Evolutionary conservation across 2,113 vertebrate genomes (phyloP), one percentile per base, ranked within the genome.

Genomic region (Pleuronectes platessa): DNA sequence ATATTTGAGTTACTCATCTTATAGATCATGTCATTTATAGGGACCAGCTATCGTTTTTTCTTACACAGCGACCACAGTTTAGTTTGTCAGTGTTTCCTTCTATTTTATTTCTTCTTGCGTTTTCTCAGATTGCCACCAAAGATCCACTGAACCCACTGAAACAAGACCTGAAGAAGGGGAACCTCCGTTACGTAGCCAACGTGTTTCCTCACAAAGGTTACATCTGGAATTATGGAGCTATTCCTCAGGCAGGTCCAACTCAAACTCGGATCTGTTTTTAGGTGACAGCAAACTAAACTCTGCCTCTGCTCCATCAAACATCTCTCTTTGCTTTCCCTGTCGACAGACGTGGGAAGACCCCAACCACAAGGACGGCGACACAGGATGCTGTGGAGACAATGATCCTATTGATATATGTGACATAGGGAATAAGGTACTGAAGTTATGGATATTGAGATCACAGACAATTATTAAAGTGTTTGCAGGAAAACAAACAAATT

Each of bases 151-250:
- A 99, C 90, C 98, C 98, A 51, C 96, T 99, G 88, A 99, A 96
- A 78, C 98, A 98, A 81, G 98, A 99, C 61, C 0, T 92, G 49
- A 99, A 99, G 91, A 94, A 96, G 58, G 97, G 96, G 54, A 95
- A 95, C 77, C 96, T 96, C 24, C 96, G 98, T 74, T 98, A 95
- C 8, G 95, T 97, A 56, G 95, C 97, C 2, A 99, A 99, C 69
- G 89, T 99, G 86, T 99, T 99, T 67, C 98, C 98, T 75, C 94
- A 99, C 89, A 99, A 97, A 94, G 98, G 98, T 80, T 99, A 98
- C 85, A 99, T 98, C 89, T 99, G 98, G 98, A 99, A 99, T 89
- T 99, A 99, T 2, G 98, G 98, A 49, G 97, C 98, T 31, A 93
- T 99, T 90, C 98, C 98, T 62, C 98, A 99, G 97, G 98, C 96